A percentile compares a stretch with the other conserved stretches of the same genome.
Conservation (phyloP, 2,797 vertebrate genomes). For the Eurystomus glaucurus region DNA sequence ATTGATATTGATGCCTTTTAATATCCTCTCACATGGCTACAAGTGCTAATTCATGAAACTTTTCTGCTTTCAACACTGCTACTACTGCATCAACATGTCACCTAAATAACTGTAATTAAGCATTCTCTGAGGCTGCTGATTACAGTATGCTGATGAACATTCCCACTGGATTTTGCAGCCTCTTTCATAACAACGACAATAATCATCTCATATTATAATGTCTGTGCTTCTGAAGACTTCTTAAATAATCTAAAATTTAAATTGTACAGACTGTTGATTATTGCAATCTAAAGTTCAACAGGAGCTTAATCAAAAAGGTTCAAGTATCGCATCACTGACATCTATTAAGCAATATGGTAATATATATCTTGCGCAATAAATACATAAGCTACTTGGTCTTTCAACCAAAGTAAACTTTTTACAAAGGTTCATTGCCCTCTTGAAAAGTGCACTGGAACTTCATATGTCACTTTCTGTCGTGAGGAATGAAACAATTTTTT, state of each 20-base stretch:
- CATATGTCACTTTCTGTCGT: neutral
- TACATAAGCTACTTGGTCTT: slow-evolving; percentile 60
- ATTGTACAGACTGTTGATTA: slow-evolving; percentile 84
- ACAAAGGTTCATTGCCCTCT: neutral
- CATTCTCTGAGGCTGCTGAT: slow-evolving; percentile 82
- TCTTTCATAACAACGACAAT: slow-evolving; percentile 82
- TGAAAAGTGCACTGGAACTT: neutral
- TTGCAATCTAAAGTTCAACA: slow-evolving; percentile 86
- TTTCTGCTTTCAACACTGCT: slow-evolving; percentile 76
- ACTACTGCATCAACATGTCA: slow-evolving; percentile 82
- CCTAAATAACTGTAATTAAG: slow-evolving; percentile 86
- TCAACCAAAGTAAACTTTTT: slow-evolving; percentile 38
- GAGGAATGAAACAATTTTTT: neutral
- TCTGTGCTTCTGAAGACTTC: slow-evolving; percentile 81
- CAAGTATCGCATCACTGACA: slow-evolving; percentile 74
- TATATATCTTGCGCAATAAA: slow-evolving; percentile 69
- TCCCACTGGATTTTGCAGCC: slow-evolving; percentile 81
- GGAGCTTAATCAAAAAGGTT: slow-evolving; percentile 84
- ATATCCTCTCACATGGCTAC: slow-evolving; percentile 59
- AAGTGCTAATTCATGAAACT: slow-evolving; percentile 75
- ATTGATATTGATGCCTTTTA: slow-evolving; percentile 73
- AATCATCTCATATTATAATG: slow-evolving; percentile 84
- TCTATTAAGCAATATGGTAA: slow-evolving; percentile 76
- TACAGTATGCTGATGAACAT: slow-evolving; percentile 85
- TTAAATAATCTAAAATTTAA: slow-evolving; percentile 86